Base-by-base conservation (phyloP, 2,113 vertebrate species). In the Lates calcarifer region DNA sequence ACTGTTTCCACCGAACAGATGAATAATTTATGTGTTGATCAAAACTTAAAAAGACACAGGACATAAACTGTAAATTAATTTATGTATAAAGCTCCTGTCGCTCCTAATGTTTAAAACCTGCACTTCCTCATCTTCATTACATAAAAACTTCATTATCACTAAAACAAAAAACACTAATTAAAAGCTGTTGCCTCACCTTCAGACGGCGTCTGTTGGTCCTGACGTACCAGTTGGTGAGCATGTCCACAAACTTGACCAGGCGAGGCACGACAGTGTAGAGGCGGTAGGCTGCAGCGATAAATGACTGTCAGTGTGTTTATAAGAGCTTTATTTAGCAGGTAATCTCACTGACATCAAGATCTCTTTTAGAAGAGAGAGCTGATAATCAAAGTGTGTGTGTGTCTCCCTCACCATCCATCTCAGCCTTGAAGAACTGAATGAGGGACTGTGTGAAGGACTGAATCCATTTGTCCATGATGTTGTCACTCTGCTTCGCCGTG, bases 221-320 rank as follows among this genome's bases (percentile, higher is more conserved):
- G 70, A 99, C 97, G 6, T 99, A 99, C 98, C 98, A 99, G 89
- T 99, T 99, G 87, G 98, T 99, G 70, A 99, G 95, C 93, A 96
- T 92, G 91, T 99, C 98, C 65, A 99, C 97, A 92, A 97, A 99
- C 93, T 97, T 99, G 85, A 99, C 98, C 18, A 99, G 94, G 55
- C 95, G 96, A 61, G 98, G 98, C 43, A 99, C 98, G 45, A 99
- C 98, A 0, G 97, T 98, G 86, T 99, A 99, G 31, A 99, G 95
- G 77, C 95, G 96, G 82, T 99, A 99, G 53, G 94, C 98, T 99
- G 85, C 37, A 93, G 87, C 77, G 41, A 4, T 26, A 72, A 69
- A 66, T 5, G 17, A 35, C 47, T 14, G 17, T 81, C 20, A 73
- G 24, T 56, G 22, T 51, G 9, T 55, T 53, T 49, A 51, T n/a